Base-by-base conservation (phyloP, 2,888 invertebrate genomes). In the Xanthorhoe spadicearia region DNA sequence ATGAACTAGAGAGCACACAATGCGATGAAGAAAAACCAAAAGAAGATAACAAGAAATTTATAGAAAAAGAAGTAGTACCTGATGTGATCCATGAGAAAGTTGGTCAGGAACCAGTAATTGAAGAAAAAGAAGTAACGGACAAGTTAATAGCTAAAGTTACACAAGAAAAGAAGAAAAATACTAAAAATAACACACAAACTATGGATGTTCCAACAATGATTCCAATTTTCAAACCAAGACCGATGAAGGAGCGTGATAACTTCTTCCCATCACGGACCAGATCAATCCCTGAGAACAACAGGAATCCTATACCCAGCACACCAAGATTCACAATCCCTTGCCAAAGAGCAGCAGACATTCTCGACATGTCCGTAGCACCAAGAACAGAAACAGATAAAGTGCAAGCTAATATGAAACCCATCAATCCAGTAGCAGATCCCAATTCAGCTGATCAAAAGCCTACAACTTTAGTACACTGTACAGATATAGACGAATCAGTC, bases 321-420 rank as follows among this genome's bases (percentile, higher is more conserved):
- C 60, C 70, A 74, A 73, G 62, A 18, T 83, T 85, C 62, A 76
- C 75, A 63, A 81, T 85, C 48, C 85, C 85, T n/a, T 85, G 82
- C 63, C 81, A 81, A 57, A 73, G 64, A 75, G 84, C 84, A 18
- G 74, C 79, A 3, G 85, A 85, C 61, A 76, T 85, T 17, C 72
- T 85, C 46, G 78, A 80, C 54, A 83, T 83, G 59, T 73, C 78
- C 8, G 63, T 64, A 35, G 52, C 64, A 3, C 51, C 74, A 18
- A 52, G 60, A 6, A 70, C 60, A 13, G 73, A 72, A 63, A 3
- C 19, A 38, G 38, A 10, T 6, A 23, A 8, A 17, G 50, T 67
- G 9, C 63, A 70, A 48, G 58, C 52, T 4, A 75, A 74, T 65
- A 55, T 75, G 10, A 75, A 74, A 18, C 60, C 74, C 68, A 57